Evolutionary conservation across 2,797 vertebrate genomes (phyloP).

Genomic region (Arremon brunneinucha): DNA sequence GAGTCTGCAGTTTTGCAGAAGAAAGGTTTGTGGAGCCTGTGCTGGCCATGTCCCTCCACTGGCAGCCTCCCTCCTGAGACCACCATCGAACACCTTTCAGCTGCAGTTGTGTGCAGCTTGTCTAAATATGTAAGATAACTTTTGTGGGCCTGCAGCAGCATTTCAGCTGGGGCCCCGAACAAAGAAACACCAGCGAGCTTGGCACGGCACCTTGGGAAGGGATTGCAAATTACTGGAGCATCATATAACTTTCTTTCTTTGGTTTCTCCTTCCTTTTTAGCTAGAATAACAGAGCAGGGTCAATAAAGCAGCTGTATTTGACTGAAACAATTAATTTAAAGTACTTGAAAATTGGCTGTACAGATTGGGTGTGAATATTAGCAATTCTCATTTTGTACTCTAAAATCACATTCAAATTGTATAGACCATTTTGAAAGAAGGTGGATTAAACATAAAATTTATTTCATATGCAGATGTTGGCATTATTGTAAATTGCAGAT

Average conservation of each 20-base stretch:
- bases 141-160: slow-evolving; percentile 36
- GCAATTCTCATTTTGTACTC: not conserved
- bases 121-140: slow-evolving; percentile 55
- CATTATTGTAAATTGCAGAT: not conserved
- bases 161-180: not conserved
- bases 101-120: slow-evolving; percentile 36
- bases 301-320: not conserved
- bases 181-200: slow-evolving; percentile 25
- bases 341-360: not conserved
- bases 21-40: not conserved
- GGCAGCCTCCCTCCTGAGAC: slow-evolving; percentile 34
- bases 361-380: not conserved
- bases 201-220: not conserved
- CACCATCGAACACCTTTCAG: slow-evolving; percentile 52
- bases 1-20: slow-evolving; percentile 7
- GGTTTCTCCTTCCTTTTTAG: slow-evolving; percentile 31
- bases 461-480: not conserved
- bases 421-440: not conserved
- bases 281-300: slow-evolving; percentile 18
- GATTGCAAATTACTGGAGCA: slow-evolving; percentile 49
- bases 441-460: not conserved
- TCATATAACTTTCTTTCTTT: slow-evolving; percentile 48
- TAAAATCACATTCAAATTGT: slow-evolving; percentile 19
- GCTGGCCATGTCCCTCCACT: not conserved
- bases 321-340: slow-evolving; percentile 42